phyloP scores from a whole-genome alignment of 2,888 invertebrate species.

The Drosophila infuscata region DNA sequence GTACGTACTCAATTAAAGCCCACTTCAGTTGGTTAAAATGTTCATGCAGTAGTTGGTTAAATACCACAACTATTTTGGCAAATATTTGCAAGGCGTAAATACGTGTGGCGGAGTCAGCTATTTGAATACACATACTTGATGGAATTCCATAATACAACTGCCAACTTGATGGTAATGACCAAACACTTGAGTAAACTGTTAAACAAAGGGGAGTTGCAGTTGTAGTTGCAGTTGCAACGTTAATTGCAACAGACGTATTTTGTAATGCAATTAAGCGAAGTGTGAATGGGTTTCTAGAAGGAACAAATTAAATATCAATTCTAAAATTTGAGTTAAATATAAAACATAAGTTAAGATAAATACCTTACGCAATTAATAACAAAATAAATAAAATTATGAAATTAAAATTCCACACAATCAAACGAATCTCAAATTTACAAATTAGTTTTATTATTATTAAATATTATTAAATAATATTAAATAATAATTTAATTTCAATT shows the following conservation, averaged over 20 bases:
- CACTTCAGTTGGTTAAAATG: conserved; percentile 32
- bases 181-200: conserved; percentile 54
- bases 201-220: conserved; percentile 9
- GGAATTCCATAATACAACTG: conserved; percentile 21
- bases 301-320: not conserved
- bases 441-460: not conserved
- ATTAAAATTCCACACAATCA: not conserved
- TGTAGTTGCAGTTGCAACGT: conserved; percentile 21
- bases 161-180: conserved; percentile 41
- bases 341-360: too few species aligned
- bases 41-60: conserved; percentile 57
- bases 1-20: not conserved
- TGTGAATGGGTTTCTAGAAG: not conserved
- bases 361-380: too few species aligned
- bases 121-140: conserved; percentile 22
- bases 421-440: not conserved
- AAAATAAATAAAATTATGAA: not conserved
- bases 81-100: conserved; percentile 63
- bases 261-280: not conserved
- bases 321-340: not conserved
- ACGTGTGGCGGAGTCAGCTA: conserved; percentile 27
- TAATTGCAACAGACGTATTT: not conserved
- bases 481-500: not conserved
- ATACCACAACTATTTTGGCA: conserved; percentile 55
- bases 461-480: not conserved